Conservation (phyloP, 23 tunicate species). For the Halocynthia roretzi region DNA sequence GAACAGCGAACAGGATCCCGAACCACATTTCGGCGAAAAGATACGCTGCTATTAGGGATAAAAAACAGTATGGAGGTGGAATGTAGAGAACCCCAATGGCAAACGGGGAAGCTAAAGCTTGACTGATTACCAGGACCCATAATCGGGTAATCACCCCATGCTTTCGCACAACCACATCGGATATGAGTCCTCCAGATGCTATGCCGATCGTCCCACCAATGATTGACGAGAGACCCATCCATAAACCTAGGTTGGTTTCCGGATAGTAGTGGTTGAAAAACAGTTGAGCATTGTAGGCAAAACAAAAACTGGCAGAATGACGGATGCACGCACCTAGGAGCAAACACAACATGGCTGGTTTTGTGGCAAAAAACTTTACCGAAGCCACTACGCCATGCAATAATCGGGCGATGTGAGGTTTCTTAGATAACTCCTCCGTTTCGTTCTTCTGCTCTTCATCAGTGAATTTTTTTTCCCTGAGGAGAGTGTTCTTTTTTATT, state of each 20-base stretch:
- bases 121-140: conserved; percentile 78
- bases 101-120: conserved; percentile 71
- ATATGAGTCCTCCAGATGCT: conserved; percentile 80
- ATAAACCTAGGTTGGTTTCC: conserved; percentile 37
- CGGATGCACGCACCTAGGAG: conserved; percentile 68
- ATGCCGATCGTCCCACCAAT: conserved; percentile 86
- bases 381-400: conserved; percentile 9
- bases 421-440: background rate
- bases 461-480: background rate
- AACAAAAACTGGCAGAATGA: conserved; percentile 94
- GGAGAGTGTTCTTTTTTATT: background rate
- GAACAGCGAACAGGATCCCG: conserved; percentile 64
- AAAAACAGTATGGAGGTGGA: conserved; percentile 81
- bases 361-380: conserved; percentile 27
- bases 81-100: conserved; percentile 73
- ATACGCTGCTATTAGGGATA: conserved; percentile 58
- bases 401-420: background rate
- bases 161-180: conserved; percentile 58
- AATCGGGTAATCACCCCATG: conserved; percentile 56
- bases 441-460: background rate
- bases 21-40: conserved; percentile 92
- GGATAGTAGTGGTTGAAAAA: conserved; percentile 76
- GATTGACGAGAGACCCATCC: conserved; percentile 71
- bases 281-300: conserved; percentile 88
- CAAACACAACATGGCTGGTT: conserved; percentile 36